Evolutionary conservation across 35 echinoderm and acorn worm species (phyloP), one percentile per base, ranked within the genome.

Genomic region (Ophioderma brevispina): DNA sequence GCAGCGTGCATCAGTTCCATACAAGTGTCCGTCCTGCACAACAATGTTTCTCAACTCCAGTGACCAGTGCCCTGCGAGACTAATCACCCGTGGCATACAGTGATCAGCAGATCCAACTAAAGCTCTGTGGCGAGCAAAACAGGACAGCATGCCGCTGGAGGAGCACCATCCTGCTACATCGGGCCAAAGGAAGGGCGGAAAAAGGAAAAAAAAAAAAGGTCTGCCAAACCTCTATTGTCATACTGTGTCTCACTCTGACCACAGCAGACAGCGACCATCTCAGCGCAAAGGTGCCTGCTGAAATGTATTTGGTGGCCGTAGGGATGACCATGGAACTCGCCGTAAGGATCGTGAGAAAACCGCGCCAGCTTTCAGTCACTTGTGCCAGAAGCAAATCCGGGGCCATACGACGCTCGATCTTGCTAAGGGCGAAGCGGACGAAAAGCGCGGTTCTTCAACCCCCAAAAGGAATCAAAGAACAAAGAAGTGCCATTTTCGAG

Each of bases 101-200:
- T 21, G 82, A 92, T 31, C 37, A 92, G 35, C 77, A 79, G 76
- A 89, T 81, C 25, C 37, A 50, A 80, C 46, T 89, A 23, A 80
- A 90, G 40, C 46, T 5, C n/a, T 80, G 84, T 33, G 80, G 89
- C 39, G 80, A 90, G 40, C 41, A 52, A 2, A 75, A 64, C 13
- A 59, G 49, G 81, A 90, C 28, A 75, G n/a, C 52, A 80, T 81
- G 38, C 85, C n/a, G n/a, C n/a, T n/a, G 33, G 78, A 90, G 37
- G 81, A 90, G n/a, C 43, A 75, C 40, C 36, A 37, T 90, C 2
- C 31, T n/a, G 52, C 50, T 90, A 90, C 64, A 41, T 90, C 13
- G 89, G 85, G 0, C 56, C 87, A 1, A 84, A 80, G 85, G 39
- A 81, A 40, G 3, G 80, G 89, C n/a, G n/a, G n/a, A n/a, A n/a